A percentile compares a stretch with the other conserved stretches of the same genome.
phyloP scores from a whole-genome alignment of 1,140 invertebrate species.

The Plutomurus gul region DNA sequence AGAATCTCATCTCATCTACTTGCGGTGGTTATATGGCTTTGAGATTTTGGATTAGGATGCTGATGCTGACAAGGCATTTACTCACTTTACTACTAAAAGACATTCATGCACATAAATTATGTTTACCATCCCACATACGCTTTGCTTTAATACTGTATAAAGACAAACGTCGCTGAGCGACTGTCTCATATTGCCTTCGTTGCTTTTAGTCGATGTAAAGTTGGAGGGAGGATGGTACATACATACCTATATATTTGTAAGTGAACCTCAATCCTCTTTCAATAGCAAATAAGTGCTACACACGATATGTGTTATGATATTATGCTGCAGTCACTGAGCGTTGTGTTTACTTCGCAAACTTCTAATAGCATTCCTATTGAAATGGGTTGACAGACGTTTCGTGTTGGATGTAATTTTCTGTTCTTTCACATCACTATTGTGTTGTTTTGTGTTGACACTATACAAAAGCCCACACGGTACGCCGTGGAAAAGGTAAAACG shows the following conservation, averaged over 20 bases:
- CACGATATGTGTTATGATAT: background rate
- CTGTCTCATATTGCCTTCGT: background rate
- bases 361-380: slow-evolving; percentile 2
- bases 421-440: background rate
- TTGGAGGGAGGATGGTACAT: too few species aligned
- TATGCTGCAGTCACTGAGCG: background rate
- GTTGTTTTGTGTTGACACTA: background rate
- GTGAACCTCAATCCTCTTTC: background rate
- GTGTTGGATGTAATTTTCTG: background rate
- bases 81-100: slow-evolving; percentile 24
- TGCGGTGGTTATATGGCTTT: background rate
- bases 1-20: slow-evolving; percentile 1
- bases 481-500: background rate
- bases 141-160: slow-evolving; percentile 7
- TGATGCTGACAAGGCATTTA: slow-evolving; percentile 25
- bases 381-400: background rate
- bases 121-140: slow-evolving; percentile 23
- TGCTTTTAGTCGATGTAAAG: background rate
- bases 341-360: background rate
- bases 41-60: slow-evolving; percentile 24
- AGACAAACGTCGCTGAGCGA: slow-evolving; percentile 10
- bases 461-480: background rate
- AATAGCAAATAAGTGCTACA: too few species aligned
- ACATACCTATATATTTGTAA: too few species aligned
- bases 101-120: slow-evolving; percentile 30